These are phyloP conservation scores for Sebastes melanostomus DNA, from an alignment of 2,797 vertebrate genomes.

Conservation along the genomic window DNA sequence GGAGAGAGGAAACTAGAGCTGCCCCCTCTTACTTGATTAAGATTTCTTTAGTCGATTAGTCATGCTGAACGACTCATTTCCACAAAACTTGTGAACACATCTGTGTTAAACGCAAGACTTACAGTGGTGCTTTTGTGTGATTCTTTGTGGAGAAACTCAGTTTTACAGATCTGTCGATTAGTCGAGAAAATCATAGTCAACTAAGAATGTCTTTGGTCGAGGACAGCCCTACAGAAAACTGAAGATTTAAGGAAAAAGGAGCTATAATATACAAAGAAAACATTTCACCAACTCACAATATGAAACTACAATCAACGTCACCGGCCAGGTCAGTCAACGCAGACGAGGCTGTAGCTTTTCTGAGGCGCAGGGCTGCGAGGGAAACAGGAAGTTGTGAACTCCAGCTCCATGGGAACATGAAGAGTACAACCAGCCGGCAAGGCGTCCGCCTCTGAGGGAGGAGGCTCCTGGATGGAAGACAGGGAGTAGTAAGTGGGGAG, in stretches of 20 bases:
- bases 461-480: constrained; percentile 54
- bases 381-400: constrained; percentile 71
- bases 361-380: constrained; percentile 50
- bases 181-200: no score
- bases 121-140: no score
- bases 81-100: no score
- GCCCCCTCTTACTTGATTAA: no score
- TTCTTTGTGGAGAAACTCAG: no score
- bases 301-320: neutral
- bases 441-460: constrained; percentile 38
- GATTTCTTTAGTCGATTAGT: no score
- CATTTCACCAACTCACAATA: neutral
- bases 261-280: neutral
- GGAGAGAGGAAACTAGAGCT: neutral
- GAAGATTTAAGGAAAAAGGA: neutral
- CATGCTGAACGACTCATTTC: no score
- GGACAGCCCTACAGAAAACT: neutral
- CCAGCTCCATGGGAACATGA: constrained; percentile 78
- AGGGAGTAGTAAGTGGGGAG: neutral
- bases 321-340: constrained; percentile 50
- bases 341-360: constrained; percentile 54
- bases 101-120: no score
- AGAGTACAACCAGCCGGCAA: constrained; percentile 70
- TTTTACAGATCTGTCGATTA: no score
- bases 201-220: no score